These are phyloP conservation scores for Andrena trimmerana DNA, from an alignment of 2,888 invertebrate genomes.

Conservation along the genomic window DNA sequence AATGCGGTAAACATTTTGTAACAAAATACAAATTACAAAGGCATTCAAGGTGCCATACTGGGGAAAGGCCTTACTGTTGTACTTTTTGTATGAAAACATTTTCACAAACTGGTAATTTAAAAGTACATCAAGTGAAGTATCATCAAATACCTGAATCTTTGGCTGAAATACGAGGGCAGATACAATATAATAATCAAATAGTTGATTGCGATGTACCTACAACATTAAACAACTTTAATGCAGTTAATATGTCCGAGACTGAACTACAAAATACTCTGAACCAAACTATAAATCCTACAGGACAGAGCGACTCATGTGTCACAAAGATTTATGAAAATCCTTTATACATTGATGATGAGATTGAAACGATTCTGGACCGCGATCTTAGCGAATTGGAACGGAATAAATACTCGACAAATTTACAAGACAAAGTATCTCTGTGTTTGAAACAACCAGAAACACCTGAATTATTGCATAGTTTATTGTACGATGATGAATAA, in stretches of 20 bases:
- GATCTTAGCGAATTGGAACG: conserved; percentile 78
- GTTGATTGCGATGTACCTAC: conserved; percentile 56
- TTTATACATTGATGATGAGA: conserved; percentile 81
- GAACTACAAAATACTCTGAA: conserved; percentile 82
- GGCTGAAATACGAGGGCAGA: conserved; percentile 59
- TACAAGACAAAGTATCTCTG: conserved; percentile 76
- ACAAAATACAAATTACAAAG: conserved; percentile 81
- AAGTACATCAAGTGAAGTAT: conserved; percentile 80
- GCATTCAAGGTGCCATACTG: conserved; percentile 80
- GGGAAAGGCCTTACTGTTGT: conserved; percentile 81
- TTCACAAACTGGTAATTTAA: conserved; percentile 82
- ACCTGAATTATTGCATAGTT: conserved; percentile 80
- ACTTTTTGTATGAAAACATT: conserved; percentile 80
- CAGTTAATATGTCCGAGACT: conserved; percentile 80
- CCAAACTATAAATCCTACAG: conserved; percentile 81
- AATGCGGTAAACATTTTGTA: conserved; percentile 82
- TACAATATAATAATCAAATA: conserved; percentile 57
- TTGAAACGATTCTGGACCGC: conserved; percentile 79
- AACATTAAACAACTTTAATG: conserved; percentile 74
- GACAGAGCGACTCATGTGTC: conserved; percentile 76
- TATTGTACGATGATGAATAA: conserved; percentile 78
- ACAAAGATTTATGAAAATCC: conserved; percentile 79
- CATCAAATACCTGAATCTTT: conserved; percentile 73
- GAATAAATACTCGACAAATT: conserved; percentile 73
- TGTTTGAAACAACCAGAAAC: conserved; percentile 82